Base-by-base conservation (phyloP, 2,113 vertebrate genomes). In the Oriolus oriolus region DNA sequence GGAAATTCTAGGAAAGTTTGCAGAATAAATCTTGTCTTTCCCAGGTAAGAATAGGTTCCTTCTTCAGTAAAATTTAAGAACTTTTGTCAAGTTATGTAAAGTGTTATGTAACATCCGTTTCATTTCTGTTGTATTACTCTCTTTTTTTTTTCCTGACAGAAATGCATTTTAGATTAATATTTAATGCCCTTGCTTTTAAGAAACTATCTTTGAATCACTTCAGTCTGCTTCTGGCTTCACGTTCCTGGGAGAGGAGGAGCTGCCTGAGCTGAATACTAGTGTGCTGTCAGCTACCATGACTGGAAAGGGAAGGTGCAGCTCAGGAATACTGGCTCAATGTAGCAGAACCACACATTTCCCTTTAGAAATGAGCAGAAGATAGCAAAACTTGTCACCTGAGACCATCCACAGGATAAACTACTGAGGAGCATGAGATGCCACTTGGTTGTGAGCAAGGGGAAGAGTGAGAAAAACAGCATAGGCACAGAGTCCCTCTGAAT, bases 121-220 rank as follows among this genome's bases (percentile, higher is more conserved):
- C 1, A 73, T 91, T 94, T 85, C 75, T 83, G 41, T 82, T 90
- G 5, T 69, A 50, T 63, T 91, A 33, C 30, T 8, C 6, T 1
- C n/a, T 77, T 65, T 45, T 69, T 47, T 41, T 44, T 41, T 44
- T 37, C 7, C 21, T 80, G 66, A 44, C 35, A 80, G 23, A 76
- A 70, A 47, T 88, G 37, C 44, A 26, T 73, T 95, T 87, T 74
- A 80, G 50, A 76, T 93, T 20, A 90, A 94, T 90, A 63, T 88
- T 94, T 89, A 86, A 95, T 90, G 50, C 1, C 18, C 13, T 69
- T 37, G 27, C 85, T 91, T 88, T 96, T 89, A 95, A 93, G 71
- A 77, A 83, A 65, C 35, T 60, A 6, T 79, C 63, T 80, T 50
- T 76, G 50, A 83, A 74, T 96, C 35, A 44, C 31, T 75, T 64